These are phyloP conservation scores for Opisthograptis luteolata DNA, from an alignment of 2,888 invertebrate genomes.

Conservation along the genomic window DNA sequence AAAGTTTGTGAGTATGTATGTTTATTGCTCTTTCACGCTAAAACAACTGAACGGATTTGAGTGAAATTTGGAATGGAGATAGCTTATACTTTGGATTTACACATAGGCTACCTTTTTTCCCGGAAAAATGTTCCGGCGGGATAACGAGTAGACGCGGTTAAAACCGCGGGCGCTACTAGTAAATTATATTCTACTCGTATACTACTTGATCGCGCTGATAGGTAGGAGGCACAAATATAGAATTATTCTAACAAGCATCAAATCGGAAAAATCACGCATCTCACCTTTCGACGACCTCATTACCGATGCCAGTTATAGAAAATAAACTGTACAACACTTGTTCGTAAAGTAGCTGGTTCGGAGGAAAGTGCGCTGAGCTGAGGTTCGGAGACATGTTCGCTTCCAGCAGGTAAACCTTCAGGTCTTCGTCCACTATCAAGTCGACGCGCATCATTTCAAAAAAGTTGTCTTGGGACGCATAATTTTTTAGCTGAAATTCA, in stretches of 20 bases:
- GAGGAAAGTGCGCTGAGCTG: constrained; percentile 96
- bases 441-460: constrained; percentile 98
- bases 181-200: too few relatives aligned
- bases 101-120: too few relatives aligned
- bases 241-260: not conserved
- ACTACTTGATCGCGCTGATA: constrained; percentile 1
- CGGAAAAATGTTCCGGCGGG: too few relatives aligned
- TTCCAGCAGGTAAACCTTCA: constrained; percentile 95
- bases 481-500: constrained; percentile 65
- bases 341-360: constrained; percentile 94
- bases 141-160: too few relatives aligned
- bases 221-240: not conserved
- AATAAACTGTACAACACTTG: constrained; percentile 95
- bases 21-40: too few relatives aligned
- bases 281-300: constrained; percentile 38
- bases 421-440: constrained; percentile 93
- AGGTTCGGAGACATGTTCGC: constrained; percentile 99
- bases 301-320: constrained; percentile 90
- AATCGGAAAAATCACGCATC: constrained; percentile 9
- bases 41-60: too few relatives aligned
- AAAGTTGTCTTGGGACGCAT: constrained; percentile 87
- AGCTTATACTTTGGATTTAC: too few relatives aligned
- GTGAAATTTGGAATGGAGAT: too few relatives aligned
- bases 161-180: too few relatives aligned
- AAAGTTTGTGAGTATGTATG: too few relatives aligned